Percentiles rank a stretch among this genome's conserved stretches.
Conservation (phyloP, 2,113 vertebrate genomes). For the Ctenomys sociabilis region DNA sequence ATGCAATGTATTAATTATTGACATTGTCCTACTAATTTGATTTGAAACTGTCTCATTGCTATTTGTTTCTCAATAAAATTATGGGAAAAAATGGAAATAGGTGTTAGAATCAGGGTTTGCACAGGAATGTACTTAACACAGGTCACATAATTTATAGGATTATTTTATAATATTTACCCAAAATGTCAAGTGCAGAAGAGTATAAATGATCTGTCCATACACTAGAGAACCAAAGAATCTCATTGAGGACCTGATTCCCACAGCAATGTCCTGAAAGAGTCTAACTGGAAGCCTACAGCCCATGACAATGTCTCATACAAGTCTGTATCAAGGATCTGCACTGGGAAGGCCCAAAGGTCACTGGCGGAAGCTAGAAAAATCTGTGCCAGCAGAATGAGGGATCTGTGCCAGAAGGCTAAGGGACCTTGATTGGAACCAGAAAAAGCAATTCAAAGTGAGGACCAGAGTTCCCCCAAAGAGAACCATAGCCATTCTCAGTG, state of each 20-base stretch:
- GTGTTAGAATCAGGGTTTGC: no score
- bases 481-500: neutral
- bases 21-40: no score
- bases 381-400: neutral
- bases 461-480: neutral
- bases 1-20: no score
- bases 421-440: neutral
- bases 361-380: neutral
- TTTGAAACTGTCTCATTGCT: no score
- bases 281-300: neutral
- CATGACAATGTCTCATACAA: neutral
- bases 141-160: no score
- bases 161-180: no score
- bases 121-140: no score
- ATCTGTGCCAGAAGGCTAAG: neutral
- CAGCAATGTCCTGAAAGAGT: neutral
- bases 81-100: no score
- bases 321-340: neutral
- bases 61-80: no score
- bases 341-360: neutral
- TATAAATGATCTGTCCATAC: neutral
- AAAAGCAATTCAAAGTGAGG: neutral
- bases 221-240: neutral
- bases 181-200: no score
- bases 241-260: neutral